Conservation (phyloP, 2,797 vertebrate genomes). For the Catostomus latipinnis region DNA sequence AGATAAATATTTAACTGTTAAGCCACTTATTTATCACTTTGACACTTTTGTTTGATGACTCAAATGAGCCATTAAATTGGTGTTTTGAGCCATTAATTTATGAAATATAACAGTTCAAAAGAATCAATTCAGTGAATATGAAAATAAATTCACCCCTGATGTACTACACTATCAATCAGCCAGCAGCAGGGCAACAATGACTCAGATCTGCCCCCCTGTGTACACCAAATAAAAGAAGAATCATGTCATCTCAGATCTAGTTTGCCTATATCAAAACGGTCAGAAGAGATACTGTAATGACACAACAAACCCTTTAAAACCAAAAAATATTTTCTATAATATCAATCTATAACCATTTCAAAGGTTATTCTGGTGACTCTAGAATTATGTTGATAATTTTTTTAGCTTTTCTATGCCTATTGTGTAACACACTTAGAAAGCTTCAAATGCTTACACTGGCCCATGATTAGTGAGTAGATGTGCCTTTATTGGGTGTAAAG, state of each 20-base stretch:
- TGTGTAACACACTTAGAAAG: not conserved
- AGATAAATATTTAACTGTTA: too few relatives aligned
- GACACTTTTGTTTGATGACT: too few relatives aligned
- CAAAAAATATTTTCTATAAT: not conserved
- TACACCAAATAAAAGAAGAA: constrained; percentile 10
- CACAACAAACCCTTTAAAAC: not conserved
- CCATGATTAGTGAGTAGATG: not conserved
- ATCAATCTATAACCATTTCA: not conserved
- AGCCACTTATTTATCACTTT: too few relatives aligned
- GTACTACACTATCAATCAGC: not conserved
- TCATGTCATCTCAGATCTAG: not conserved
- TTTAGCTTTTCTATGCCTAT: not conserved
- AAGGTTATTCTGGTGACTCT: not conserved
- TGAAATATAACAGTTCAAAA: not conserved
- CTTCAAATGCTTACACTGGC: not conserved
- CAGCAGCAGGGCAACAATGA: constrained; percentile 16
- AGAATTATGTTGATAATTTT: not conserved
- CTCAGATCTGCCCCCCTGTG: constrained; percentile 57
- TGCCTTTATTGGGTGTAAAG: constrained; percentile 18
- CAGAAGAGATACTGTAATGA: not conserved
- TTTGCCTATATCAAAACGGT: not conserved
- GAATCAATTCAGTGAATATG: not conserved
- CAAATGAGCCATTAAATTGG: too few relatives aligned
- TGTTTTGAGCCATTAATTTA: too few relatives aligned
- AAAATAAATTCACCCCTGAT: not conserved